Percentiles rank a stretch among this genome's conserved stretches.
Conservation (phyloP, 2,888 invertebrate genomes). For the Blera fallax region DNA sequence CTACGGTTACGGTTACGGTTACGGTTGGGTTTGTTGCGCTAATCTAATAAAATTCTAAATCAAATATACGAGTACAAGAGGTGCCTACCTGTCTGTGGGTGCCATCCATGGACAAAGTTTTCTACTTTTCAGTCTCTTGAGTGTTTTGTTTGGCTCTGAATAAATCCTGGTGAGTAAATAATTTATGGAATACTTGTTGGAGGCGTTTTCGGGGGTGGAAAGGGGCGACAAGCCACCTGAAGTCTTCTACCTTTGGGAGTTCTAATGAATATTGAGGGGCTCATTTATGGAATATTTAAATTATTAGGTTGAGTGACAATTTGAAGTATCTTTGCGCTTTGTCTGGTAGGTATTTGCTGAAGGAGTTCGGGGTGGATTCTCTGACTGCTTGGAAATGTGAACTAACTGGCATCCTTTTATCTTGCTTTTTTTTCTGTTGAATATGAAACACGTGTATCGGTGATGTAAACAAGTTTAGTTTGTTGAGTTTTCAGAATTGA, state of each 20-base stretch:
- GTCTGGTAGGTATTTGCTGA: neutral
- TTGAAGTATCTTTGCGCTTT: neutral
- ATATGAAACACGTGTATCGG: neutral
- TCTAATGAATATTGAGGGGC: slow-evolving; percentile 38
- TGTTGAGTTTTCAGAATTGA: neutral
- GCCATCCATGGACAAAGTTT: slow-evolving; percentile 61
- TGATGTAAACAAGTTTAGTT: slow-evolving; percentile 1
- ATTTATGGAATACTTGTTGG: slow-evolving; percentile 55
- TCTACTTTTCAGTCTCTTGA: neutral
- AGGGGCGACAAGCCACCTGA: neutral
- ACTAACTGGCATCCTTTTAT: slow-evolving; percentile 2
- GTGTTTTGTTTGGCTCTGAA: slow-evolving; percentile 49
- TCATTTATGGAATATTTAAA: slow-evolving; percentile 50
- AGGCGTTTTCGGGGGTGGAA: neutral
- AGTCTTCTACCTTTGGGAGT: neutral
- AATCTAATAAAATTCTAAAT: slow-evolving; percentile 30
- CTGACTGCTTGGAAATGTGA: neutral
- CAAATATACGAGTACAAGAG: slow-evolving; percentile 13
- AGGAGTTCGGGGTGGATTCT: neutral
- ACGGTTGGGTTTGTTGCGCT: neutral
- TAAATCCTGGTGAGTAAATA: slow-evolving; percentile 54
- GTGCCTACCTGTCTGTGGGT: neutral
- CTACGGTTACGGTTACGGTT: no score
- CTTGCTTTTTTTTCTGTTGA: neutral
- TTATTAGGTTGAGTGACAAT: slow-evolving; percentile 38